Base-by-base conservation (phyloP, 2,888 invertebrate species). In the Calephelis perditalis region DNA sequence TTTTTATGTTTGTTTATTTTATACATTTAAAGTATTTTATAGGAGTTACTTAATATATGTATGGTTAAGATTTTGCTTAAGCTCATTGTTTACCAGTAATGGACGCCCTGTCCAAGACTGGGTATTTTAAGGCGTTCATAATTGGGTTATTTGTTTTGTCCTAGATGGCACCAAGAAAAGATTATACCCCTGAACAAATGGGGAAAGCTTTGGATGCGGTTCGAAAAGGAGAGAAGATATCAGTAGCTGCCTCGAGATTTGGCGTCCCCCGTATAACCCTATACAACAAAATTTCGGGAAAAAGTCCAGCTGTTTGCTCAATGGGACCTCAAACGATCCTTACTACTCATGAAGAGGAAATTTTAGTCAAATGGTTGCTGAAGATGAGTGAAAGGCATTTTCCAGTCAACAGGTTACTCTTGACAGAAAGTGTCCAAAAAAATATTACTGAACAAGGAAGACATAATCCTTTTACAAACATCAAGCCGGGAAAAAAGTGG, bases 391-490 rank as follows among this genome's bases (percentile, higher is more conserved):
- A 35, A n/a, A 35, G 37, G 37, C 54, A 37, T 12, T 55, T 55
- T 55, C 54, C 54, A n/a, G 37, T 26, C 26, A 26, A 26, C 26
- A 26, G 26, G 26, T 26, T 26, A 26, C 26, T 26, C 26, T 26
- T 26, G 26, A 26, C 43, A 40, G 56, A 43, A 15, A 40, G 56
- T 56, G 56, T 56, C 12, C 35, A 56, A 56, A 56, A 12, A n/a
- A 43, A 43, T 36, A 56, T 56, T 35, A 56, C 10, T 15, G 56
- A 56, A 10, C n/a, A 56, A 43, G 43, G 43, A 15, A 40, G n/a
- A 56, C 37, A 56, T 37, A 56, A 56, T 56, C 56, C 56, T 15
- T 56, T 56, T 7, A 56, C 56, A 56, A n/a, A 56, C 40, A 56
- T 43, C 37, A 37, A 40, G 12, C 43, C 56, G 12, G 43, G 56